A percentile compares a stretch with the other conserved stretches of the same genome.
Conservation (phyloP, 2,797 vertebrate genomes). For the Nannoperca obscura region DNA sequence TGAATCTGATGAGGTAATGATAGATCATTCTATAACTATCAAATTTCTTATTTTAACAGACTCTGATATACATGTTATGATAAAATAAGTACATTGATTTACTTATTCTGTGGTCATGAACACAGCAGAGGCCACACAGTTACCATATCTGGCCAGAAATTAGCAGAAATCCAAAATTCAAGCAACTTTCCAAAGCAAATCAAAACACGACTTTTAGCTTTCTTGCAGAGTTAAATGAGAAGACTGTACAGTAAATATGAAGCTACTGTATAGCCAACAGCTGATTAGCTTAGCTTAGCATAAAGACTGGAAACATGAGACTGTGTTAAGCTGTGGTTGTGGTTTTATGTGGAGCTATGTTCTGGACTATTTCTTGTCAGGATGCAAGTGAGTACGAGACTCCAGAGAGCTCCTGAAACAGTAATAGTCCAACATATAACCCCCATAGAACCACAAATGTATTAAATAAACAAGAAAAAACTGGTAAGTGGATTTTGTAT, state of each 20-base stretch:
- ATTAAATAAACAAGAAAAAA: not conserved
- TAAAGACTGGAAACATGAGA: not conserved
- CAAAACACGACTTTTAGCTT: fast-evolving
- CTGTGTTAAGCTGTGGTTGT: not conserved
- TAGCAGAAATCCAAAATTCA: not conserved
- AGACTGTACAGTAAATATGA: not conserved
- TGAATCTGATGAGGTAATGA: constrained; percentile 23
- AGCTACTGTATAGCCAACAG: not conserved
- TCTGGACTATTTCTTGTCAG: not conserved
- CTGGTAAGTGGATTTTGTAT: not conserved
- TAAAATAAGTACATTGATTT: not conserved
- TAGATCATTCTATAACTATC: not conserved
- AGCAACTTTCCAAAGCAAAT: not conserved
- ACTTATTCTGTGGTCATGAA: not conserved
- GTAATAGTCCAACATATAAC: not conserved
- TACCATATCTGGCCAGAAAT: not conserved
- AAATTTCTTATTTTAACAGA: constrained; percentile 1
- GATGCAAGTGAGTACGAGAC: not conserved
- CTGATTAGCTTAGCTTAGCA: not conserved
- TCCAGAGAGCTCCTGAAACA: no score
- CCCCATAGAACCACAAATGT: not conserved
- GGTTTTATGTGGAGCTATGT: not conserved
- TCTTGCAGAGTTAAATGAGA: no score
- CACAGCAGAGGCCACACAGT: not conserved
- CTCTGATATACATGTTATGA: constrained; percentile 1